Base-by-base conservation (phyloP, 2,113 vertebrate genomes). In the Ibidorhyncha struthersii region DNA sequence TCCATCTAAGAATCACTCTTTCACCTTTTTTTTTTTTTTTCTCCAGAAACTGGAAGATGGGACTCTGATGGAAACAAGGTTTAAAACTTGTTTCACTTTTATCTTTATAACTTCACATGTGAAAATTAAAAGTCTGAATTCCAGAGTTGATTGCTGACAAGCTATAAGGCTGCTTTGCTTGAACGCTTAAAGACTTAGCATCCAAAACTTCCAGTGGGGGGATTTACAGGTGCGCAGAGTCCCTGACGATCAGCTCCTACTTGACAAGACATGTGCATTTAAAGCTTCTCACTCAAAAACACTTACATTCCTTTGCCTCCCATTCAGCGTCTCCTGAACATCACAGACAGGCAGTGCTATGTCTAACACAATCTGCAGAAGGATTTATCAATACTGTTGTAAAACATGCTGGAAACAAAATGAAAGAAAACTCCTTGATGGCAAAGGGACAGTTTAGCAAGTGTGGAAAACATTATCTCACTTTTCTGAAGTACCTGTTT, bases 401-500 rank as follows among this genome's bases (percentile, higher is more conserved):
- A 88, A 76, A 47, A 55, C 30, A 36, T 19, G n/a, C 21, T 71
- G 36, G 77, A 87, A 93, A 72, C 18, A 84, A 92, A 77, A 83
- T 7, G 38, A 89, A 67, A 82, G 62, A 76, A 47, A 86, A 40
- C 14, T 43, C 45, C 50, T 40, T 58, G n/a, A 62, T 23, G 38
- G 25, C n/a, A 53, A 55, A 13, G 16, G 53, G 27, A 70, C 58
- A 70, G 14, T 72, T 90, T 69, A 91, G 76, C 20, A 70, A 87
- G 50, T 7, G 32, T 82, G 43, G 71, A 90, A 95, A 94, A 86
- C 9, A 25, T 14, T 52, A 80, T 81, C 55, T 63, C 41, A 27
- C 8, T 77, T 94, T 93, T 61, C 53, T 36, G 47, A 85, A 89
- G 43, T 25, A 65, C 49, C 45, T 22, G 22, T 66, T 94, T 96